Conservation (phyloP, 2,113 vertebrate genomes). For the Oryctolagus cuniculus region DNA sequence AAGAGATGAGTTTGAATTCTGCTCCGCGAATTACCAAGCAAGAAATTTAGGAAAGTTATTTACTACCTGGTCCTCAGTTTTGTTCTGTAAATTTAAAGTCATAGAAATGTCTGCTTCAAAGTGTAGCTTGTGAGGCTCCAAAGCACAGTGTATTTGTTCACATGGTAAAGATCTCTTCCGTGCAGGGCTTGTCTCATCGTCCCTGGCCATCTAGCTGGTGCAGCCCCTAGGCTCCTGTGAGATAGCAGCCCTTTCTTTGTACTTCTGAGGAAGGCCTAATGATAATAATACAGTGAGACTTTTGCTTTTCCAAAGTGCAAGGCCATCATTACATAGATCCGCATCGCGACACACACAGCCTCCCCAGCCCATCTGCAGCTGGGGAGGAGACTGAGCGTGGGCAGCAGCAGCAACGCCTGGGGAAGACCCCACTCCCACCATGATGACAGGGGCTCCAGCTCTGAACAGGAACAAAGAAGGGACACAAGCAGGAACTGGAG, state of each 20-base stretch:
- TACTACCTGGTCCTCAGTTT: neutral
- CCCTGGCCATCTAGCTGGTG: neutral
- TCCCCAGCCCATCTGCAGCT: neutral
- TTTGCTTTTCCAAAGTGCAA: slow-evolving; percentile 59
- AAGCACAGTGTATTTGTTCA: neutral
- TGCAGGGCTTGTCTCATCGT: neutral
- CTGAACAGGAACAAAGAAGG: neutral
- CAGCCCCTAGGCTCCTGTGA: neutral
- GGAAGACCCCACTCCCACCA: neutral
- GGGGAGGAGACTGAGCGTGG: neutral
- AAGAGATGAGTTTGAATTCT: slow-evolving; percentile 18
- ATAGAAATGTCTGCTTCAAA: slow-evolving; percentile 37
- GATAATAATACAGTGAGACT: slow-evolving; percentile 33
- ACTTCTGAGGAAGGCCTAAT: slow-evolving; percentile 68
- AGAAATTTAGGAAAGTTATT: neutral
- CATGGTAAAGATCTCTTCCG: slow-evolving; percentile 5
- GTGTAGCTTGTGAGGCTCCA: neutral
- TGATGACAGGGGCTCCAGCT: neutral
- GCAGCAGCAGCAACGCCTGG: neutral
- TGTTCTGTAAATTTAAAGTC: slow-evolving; percentile 21
- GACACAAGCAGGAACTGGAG: neutral
- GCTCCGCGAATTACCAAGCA: neutral
- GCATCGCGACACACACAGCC: slow-evolving; percentile 29
- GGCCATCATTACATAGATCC: slow-evolving; percentile 62
- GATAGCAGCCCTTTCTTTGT: slow-evolving; percentile 49